Conservation (phyloP, 2,797 vertebrate genomes). For the Coilia nasus region DNA sequence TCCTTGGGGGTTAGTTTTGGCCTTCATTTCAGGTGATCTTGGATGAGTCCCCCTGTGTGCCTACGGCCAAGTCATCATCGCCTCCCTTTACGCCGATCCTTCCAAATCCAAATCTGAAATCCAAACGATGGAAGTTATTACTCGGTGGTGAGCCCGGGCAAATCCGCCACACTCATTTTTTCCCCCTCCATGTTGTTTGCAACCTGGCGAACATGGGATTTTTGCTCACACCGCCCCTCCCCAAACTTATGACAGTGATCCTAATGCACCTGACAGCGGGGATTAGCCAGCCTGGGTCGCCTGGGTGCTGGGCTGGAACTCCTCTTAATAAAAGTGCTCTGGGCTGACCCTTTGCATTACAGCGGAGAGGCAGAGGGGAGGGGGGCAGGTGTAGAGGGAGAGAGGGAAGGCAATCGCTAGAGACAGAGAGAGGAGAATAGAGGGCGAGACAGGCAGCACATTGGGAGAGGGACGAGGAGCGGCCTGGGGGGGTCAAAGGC, state of each 20-base stretch:
- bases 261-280: constrained; percentile 52
- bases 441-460: constrained; percentile 10
- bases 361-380: constrained; percentile 23
- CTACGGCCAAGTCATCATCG: background rate
- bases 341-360: constrained; percentile 43
- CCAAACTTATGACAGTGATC: constrained; percentile 50
- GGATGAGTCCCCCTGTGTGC: background rate
- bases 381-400: background rate
- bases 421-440: constrained; percentile 23
- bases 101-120: no score
- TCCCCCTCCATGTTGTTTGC: no score
- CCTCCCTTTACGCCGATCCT: background rate
- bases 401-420: no score
- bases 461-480: background rate
- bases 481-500: background rate
- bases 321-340: constrained; percentile 17
- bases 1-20: background rate
- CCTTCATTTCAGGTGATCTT: background rate
- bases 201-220: no score
- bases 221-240: background rate
- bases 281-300: background rate
- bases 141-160: background rate
- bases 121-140: background rate
- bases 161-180: background rate
- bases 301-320: constrained; percentile 49